Percentiles rank a stretch among this genome's conserved stretches.
phyloP scores from a whole-genome alignment of 2,797 vertebrate genomes.

The Pteropus rufus region DNA sequence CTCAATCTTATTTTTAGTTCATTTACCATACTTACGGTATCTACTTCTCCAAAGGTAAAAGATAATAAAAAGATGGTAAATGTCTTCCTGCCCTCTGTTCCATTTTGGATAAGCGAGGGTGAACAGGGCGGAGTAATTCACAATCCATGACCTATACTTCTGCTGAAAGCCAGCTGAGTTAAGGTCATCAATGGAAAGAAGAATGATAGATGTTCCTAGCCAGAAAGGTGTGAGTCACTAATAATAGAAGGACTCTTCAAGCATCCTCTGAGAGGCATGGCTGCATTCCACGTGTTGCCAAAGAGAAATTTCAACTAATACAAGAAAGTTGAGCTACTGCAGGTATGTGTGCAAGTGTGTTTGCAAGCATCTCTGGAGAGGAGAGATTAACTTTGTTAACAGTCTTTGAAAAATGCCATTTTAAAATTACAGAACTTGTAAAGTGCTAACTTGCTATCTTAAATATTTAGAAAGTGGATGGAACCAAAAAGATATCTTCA shows the following conservation, averaged over 20 bases:
- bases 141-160: not conserved
- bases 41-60: not conserved
- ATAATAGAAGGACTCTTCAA: not conserved
- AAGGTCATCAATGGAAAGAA: conserved; percentile 22
- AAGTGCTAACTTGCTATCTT: not conserved
- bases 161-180: not conserved
- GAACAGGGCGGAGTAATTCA: not conserved
- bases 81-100: not conserved
- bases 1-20: not conserved
- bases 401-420: not conserved
- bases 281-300: not conserved
- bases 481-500: not conserved
- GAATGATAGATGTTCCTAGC: not conserved
- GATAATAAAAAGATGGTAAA: not conserved
- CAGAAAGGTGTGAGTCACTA: not conserved
- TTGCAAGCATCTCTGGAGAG: not conserved
- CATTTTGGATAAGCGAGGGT: not conserved
- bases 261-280: not conserved
- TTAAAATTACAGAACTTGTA: not conserved
- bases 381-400: not conserved
- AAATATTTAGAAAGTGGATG: conserved; percentile 5
- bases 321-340: not conserved
- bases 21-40: not conserved
- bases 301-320: not conserved
- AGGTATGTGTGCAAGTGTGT: not conserved